phyloP scores from a whole-genome alignment of 2,888 invertebrate species.

The Apantesis nais region DNA sequence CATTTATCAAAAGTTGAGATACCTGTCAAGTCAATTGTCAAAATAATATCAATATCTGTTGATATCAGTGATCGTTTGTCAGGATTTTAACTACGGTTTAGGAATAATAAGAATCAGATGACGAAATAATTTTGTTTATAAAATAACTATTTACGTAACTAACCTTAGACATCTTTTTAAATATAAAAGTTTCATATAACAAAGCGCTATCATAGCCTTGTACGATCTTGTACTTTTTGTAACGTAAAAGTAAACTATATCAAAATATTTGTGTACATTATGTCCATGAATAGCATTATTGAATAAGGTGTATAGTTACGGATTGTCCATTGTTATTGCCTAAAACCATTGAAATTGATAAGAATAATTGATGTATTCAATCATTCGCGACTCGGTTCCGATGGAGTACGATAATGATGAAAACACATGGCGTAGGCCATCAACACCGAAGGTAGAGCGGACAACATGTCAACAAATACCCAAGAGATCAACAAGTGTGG shows the following conservation, averaged over 20 bases:
- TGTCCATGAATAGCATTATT: conserved; percentile 8
- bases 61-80: not conserved
- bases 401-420: conserved; percentile 80
- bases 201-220: not conserved
- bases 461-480: conserved; percentile 69
- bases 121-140: not conserved
- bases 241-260: not conserved
- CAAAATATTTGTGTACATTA: conserved; percentile 13
- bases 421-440: conserved; percentile 73
- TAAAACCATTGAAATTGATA: conserved; percentile 19
- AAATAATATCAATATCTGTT: too few species aligned
- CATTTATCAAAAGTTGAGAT: too few species aligned
- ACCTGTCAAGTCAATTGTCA: too few species aligned
- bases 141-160: not conserved
- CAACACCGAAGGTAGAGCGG: conserved; percentile 58
- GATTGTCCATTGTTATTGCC: conserved; percentile 3
- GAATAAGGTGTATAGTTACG: conserved; percentile 6
- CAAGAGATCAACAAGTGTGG: conserved; percentile 68
- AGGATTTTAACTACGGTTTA: not conserved
- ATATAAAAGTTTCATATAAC: not conserved
- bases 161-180: not conserved
- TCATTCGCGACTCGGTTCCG: conserved; percentile 48
- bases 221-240: not conserved
- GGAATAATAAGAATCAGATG: not conserved
- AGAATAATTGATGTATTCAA: conserved; percentile 45